phyloP scores from a whole-genome alignment of 2,113 vertebrate species.

The Heloderma charlesbogerti region DNA sequence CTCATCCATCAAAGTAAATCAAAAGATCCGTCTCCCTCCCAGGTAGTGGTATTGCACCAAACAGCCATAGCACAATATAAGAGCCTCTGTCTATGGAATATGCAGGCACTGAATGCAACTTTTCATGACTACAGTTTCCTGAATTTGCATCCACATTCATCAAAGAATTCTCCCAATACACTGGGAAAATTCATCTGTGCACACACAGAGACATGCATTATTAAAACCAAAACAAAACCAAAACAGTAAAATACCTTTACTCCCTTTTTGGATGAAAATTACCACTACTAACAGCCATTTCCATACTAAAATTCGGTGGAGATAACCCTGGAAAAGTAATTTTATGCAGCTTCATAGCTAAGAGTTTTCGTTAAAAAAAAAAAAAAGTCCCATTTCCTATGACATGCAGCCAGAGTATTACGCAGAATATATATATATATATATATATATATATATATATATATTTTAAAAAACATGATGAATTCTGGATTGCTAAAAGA shows the following conservation, averaged over 20 bases:
- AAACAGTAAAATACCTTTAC: neutral
- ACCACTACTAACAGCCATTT: conserved; percentile 2
- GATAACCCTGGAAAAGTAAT: neutral
- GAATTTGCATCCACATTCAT: accelerated
- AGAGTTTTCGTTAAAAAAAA: neutral
- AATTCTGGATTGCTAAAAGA: neutral
- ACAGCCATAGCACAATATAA: accelerated
- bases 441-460: too few relatives aligned
- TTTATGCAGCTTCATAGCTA: accelerated
- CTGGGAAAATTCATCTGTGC: accelerated
- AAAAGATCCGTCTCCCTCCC: neutral
- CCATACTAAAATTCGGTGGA: neutral
- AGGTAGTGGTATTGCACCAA: neutral
- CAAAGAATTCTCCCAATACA: neutral
- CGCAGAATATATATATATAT: neutral
- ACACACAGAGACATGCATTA: neutral
- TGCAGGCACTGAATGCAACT: neutral
- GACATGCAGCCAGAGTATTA: neutral
- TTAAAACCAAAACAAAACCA: neutral
- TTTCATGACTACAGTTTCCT: neutral
- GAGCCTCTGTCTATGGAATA: neutral
- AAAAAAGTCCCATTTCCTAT: neutral
- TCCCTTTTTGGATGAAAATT: neutral
- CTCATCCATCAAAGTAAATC: neutral
- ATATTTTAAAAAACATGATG: neutral